A percentile compares a stretch with the other conserved stretches of the same genome.
Conservation (phyloP, 2,113 vertebrate genomes). For the Rhinoptilus africanus region DNA sequence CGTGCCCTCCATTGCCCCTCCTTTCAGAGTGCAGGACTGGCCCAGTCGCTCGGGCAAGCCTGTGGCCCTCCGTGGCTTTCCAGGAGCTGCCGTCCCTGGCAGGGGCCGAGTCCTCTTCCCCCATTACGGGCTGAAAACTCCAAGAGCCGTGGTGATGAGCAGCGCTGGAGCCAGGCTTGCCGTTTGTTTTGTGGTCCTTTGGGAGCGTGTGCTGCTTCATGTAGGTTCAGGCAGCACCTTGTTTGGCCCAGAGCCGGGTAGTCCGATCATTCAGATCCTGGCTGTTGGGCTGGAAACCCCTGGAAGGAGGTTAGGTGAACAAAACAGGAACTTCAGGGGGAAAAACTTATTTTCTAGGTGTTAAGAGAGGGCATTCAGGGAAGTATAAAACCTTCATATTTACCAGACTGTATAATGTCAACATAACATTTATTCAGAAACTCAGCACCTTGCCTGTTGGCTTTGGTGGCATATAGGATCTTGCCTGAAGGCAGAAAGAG, state of each 20-base stretch:
- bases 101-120: not conserved
- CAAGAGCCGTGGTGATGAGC: not conserved
- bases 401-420: not conserved
- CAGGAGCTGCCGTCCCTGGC: not conserved
- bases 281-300: not conserved
- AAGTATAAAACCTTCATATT: not conserved
- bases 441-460: not conserved
- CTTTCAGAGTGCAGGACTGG: not conserved
- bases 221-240: not conserved
- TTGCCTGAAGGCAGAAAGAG: not conserved
- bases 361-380: not conserved
- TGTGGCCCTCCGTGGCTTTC: accelerated
- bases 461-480: not conserved
- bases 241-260: not conserved
- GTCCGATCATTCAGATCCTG: accelerated
- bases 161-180: not conserved
- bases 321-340: not conserved
- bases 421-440: not conserved
- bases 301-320: too few species aligned
- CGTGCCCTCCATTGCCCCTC: accelerated
- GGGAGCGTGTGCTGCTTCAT: not conserved
- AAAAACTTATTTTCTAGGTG: not conserved
- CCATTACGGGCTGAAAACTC: accelerated
- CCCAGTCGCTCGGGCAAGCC: not conserved
- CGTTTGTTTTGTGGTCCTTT: accelerated